Conservation (phyloP, 2,888 invertebrate species). For the Habroteleia sp. region DNA sequence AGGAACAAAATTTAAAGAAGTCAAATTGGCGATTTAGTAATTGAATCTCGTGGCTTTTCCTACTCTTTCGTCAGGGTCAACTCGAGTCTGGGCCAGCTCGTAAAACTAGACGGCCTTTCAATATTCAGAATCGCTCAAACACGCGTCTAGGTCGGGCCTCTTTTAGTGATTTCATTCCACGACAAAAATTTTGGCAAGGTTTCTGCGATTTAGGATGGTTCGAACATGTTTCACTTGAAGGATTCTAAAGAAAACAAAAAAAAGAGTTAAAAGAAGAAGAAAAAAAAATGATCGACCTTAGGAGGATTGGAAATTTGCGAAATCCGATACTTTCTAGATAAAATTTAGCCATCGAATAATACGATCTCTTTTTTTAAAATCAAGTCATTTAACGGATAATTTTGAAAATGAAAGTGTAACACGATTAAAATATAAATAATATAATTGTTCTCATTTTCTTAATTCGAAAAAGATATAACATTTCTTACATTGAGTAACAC, state of each 20-base stretch:
- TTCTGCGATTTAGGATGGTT: slow-evolving; percentile 26
- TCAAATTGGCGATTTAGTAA: slow-evolving; percentile 46
- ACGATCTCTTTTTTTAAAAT: background rate
- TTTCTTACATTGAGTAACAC: too few species aligned
- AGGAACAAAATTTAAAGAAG: slow-evolving; percentile 28
- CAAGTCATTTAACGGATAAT: too few species aligned
- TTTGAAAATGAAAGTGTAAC: too few species aligned
- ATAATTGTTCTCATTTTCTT: too few species aligned
- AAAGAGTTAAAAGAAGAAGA: too few species aligned
- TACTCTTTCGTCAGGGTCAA: slow-evolving; percentile 56
- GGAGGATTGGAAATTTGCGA: slow-evolving; percentile 35
- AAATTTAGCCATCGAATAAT: slow-evolving; percentile 22
- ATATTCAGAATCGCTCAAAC: slow-evolving; percentile 19
- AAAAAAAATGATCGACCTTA: too few species aligned
- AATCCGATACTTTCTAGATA: slow-evolving; percentile 25
- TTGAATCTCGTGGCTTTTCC: slow-evolving; percentile 49
- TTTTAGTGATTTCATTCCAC: slow-evolving; percentile 22
- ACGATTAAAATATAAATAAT: too few species aligned
- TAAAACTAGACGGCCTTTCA: slow-evolving; percentile 58
- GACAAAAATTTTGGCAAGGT: slow-evolving; percentile 39
- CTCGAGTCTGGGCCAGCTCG: slow-evolving; percentile 39
- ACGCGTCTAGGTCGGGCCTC: slow-evolving; percentile 28
- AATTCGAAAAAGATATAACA: too few species aligned
- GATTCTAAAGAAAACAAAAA: slow-evolving; percentile 16
- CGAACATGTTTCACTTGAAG: slow-evolving; percentile 1